Evolutionary conservation across 2,888 invertebrate species (phyloP), one percentile per base, ranked within the genome.

Genomic region (Drosophila eohydei): DNA sequence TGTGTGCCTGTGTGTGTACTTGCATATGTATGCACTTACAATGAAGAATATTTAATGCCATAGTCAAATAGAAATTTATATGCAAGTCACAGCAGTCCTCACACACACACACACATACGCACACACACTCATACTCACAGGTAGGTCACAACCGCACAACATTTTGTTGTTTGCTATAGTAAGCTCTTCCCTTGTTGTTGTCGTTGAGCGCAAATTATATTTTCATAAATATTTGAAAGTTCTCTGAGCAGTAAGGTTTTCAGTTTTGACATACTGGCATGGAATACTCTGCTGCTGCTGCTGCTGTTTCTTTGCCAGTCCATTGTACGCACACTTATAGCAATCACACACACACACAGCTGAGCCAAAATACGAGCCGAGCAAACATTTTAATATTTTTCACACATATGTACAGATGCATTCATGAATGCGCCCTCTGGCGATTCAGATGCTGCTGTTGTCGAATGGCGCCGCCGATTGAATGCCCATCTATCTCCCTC

Each of bases 171-270:
- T 71, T n/a, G n/a, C n/a, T n/a, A n/a, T n/a, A n/a, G n/a, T n/a
- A n/a, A n/a, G 34, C 34, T 60, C 16, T 32, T 12, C 28, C 36
- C 5, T 32, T 28, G 30, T 16, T 14, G n/a, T 28, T 54, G 54
- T 59, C 60, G 76, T 67, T 54, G 72, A 70, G 65, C 56, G 71
- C 78, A 88, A 88, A 88, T 86, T 82, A 84, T 82, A 88, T 86
- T 86, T 86, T 81, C 84, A 86, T 88, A 86, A 86, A 88, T 86
- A 87, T 88, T 88, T 87, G 77, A 79, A 82, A 63, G 60, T 60
- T 50, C 58, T 63, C 63, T 16, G 59, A 54, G 58, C 38, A 71
- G 57, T 51, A 68, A 52, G 54, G 59, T 60, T 71, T 77, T 68
- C 73, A 76, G 71, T 74, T 80, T 70, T 65, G 72, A 66, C 64